Conservation (phyloP, 2,888 invertebrate genomes). For the Agrotis puta region DNA sequence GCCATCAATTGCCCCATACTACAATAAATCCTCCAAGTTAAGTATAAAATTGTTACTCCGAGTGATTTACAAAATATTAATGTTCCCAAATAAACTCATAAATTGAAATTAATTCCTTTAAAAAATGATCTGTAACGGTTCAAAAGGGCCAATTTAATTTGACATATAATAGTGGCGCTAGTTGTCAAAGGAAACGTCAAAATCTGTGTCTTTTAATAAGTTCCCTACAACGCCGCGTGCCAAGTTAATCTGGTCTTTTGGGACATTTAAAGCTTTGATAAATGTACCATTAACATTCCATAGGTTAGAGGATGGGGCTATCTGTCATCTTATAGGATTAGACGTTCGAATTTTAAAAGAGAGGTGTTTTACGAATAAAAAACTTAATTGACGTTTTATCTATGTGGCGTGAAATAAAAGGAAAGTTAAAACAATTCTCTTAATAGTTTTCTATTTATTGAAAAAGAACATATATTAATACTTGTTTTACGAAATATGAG, state of each 20-base stretch:
- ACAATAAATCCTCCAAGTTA: conserved; percentile 53
- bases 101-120: conserved; percentile 77
- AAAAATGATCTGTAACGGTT: conserved; percentile 43
- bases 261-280: conserved; percentile 77
- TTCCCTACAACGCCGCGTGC: not conserved
- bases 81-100: conserved; percentile 69
- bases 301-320: conserved; percentile 63
- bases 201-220: not conserved
- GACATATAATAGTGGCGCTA: conserved; percentile 7
- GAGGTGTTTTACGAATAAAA: conserved; percentile 60
- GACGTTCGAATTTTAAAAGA: conserved; percentile 58
- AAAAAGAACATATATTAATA: not conserved
- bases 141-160: not conserved
- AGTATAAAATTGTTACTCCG: conserved; percentile 46
- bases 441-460: not conserved
- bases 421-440: not conserved
- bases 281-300: conserved; percentile 86
- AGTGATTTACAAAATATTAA: conserved; percentile 60
- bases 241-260: conserved; percentile 38
- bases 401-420: conserved; percentile 54
- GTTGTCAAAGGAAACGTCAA: conserved; percentile 2
- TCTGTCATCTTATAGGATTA: conserved; percentile 78
- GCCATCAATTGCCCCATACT: conserved; percentile 40
- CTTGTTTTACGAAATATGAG: not conserved
- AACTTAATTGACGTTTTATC: conserved; percentile 65